Conservation (phyloP, 2,797 vertebrate species). For the Xyrichtys novacula region DNA sequence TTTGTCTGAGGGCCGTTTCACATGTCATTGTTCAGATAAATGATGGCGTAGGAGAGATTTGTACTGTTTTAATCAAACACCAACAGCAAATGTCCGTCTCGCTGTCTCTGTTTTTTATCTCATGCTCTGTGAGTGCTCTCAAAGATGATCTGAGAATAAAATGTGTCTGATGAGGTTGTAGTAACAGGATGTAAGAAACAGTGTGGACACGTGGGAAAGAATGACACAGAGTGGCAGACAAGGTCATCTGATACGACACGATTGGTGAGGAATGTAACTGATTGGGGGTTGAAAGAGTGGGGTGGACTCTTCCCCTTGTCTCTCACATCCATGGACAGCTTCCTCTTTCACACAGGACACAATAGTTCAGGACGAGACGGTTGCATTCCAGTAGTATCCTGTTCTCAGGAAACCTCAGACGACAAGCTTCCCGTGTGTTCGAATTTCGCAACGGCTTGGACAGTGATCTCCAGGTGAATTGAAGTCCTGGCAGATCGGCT, state of each 20-base stretch:
- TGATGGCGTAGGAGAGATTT: constrained; percentile 13
- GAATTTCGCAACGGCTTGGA: constrained; percentile 47
- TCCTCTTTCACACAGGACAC: constrained; percentile 75
- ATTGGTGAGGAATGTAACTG: constrained; percentile 77
- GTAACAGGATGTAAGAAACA: constrained; percentile 38
- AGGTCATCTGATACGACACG: constrained; percentile 73
- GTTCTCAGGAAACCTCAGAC: constrained; percentile 69
- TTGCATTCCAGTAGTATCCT: constrained; percentile 62
- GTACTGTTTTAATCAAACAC: constrained; percentile 20
- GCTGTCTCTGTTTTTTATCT: constrained; percentile 21
- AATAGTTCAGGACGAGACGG: constrained; percentile 74
- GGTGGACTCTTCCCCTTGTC: constrained; percentile 65
- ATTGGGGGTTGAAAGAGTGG: constrained; percentile 71
- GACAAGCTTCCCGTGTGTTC: constrained; percentile 72
- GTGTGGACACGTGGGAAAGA: constrained; percentile 71
- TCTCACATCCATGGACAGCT: constrained; percentile 70
- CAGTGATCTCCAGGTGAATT: constrained; percentile 26
- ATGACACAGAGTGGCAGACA: constrained; percentile 64
- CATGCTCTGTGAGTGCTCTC: constrained; percentile 29
- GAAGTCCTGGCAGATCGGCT: background rate
- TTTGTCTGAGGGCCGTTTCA: constrained; percentile 19
- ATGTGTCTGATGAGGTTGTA: constrained; percentile 26
- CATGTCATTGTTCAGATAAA: constrained; percentile 28
- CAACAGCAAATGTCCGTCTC: constrained; percentile 30
- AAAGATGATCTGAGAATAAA: constrained; percentile 8